Conservation (phyloP, 1,140 invertebrate genomes). For the Akabosia matsudoensis region DNA sequence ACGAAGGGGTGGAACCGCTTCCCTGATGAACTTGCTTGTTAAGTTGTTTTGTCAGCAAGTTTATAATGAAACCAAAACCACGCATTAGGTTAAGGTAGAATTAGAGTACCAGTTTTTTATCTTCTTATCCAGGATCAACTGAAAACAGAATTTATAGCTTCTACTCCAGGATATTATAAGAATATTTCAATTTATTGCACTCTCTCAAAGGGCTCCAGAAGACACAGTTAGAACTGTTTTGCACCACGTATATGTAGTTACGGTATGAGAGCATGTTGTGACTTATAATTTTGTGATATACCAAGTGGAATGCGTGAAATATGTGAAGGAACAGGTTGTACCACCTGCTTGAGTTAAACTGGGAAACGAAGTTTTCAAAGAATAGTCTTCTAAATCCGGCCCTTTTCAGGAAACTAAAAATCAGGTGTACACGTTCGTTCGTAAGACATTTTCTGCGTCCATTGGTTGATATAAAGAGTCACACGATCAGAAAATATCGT, state of each 20-base stretch:
- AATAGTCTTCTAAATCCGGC: too few relatives aligned
- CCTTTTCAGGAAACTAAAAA: too few relatives aligned
- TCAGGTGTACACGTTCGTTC: neutral
- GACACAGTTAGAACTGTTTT: too few relatives aligned
- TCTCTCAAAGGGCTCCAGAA: too few relatives aligned
- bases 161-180: too few relatives aligned
- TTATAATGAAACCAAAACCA: neutral
- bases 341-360: neutral
- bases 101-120: too few relatives aligned
- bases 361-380: too few relatives aligned
- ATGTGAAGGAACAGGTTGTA: neutral
- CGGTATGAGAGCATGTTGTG: neutral
- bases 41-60: neutral
- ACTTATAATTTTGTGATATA: neutral
- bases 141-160: neutral
- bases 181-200: too few relatives aligned
- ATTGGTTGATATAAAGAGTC: too few relatives aligned
- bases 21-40: neutral
- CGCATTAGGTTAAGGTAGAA: too few relatives aligned
- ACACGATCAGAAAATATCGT: too few relatives aligned
- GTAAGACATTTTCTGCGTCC: neutral
- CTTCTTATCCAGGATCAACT: neutral
- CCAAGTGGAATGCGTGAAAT: neutral
- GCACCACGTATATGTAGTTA: neutral
- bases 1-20: neutral